These are phyloP conservation scores for Heterotilapia buettikoferi DNA, from an alignment of 2,113 vertebrate genomes.

Conservation along the genomic window DNA sequence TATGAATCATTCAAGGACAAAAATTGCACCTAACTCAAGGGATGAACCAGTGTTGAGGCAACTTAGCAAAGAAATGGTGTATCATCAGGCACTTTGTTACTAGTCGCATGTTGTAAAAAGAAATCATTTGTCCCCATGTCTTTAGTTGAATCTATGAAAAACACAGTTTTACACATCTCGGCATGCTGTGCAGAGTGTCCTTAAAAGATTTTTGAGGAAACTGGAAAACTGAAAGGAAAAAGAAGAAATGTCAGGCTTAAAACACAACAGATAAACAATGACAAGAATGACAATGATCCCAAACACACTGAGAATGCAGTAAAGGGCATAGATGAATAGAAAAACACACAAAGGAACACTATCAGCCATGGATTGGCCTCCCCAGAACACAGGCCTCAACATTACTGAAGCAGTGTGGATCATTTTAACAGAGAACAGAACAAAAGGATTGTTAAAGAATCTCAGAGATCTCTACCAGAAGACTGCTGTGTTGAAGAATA, in stretches of 20 bases:
- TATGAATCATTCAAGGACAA: not conserved
- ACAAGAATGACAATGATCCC: not conserved
- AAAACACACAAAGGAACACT: not conserved
- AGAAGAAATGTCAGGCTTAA: not conserved
- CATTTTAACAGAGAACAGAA: not conserved
- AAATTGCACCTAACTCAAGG: not conserved
- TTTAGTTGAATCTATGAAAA: not conserved
- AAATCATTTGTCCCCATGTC: not conserved
- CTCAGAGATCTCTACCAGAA: not conserved
- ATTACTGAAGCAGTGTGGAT: not conserved
- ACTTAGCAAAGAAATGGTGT: not conserved
- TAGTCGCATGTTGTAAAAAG: not conserved
- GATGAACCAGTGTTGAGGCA: not conserved
- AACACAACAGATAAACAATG: not conserved
- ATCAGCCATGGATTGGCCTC: not conserved
- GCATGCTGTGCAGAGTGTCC: not conserved
- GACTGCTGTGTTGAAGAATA: not conserved
- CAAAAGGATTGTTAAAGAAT: not conserved
- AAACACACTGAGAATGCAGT: not conserved
- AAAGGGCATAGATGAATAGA: not conserved
- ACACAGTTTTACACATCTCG: not conserved
- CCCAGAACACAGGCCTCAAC: not conserved
- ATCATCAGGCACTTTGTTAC: not conserved
- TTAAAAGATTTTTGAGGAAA: not conserved
- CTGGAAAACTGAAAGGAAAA: not conserved